Evolutionary conservation across 1,140 invertebrate genomes (phyloP), one percentile per base, ranked within the genome.

Genomic region (Trypoxylus dichotomus): DNA sequence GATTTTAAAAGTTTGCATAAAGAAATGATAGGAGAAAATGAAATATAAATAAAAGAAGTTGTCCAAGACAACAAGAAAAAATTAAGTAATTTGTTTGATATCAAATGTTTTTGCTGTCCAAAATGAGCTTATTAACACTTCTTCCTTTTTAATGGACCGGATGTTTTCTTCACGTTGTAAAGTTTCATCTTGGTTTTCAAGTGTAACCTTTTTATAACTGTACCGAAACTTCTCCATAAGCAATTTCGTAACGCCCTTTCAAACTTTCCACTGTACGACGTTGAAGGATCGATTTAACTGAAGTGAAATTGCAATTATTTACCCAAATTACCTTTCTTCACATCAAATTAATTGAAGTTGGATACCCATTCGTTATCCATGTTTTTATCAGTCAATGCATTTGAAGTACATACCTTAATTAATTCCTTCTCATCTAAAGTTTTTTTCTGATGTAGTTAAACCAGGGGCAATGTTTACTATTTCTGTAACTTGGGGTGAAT

Each of bases 361-460:
- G 73, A 21, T 32, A 74, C 73, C 37, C 15, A 74, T 74, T 74
- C 73, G 73, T 74, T 74, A 41, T 74, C 73, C 73, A 24, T 74
- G 42, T 74, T 74, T 74, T 43, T 19, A 32, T 74, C 42, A n/a
- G 42, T 32, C 32, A 74, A 74, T 74, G 73, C 73, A 74, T 74
- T 32, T n/a, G n/a, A n/a, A n/a, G n/a, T n/a, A n/a, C n/a, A n/a
- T n/a, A n/a, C n/a, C n/a, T n/a, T n/a, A 74, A 74, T 41, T 80
- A 58, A 80, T 21, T 78, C 77, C 54, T 58, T 58, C 75, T 21
- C 77, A 72, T 11, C 79, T 77, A 80, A 80, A 79, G 77, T 77
- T 79, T 80, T 77, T 80, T 80, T 77, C 54, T 58, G 15, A 58
- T 73, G 79, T 77, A 78, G 75, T 80, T 80, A 74, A 74, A 74